Conservation (phyloP, 1,140 invertebrate genomes). For the Scaptodrosophila lebanonensis region DNA sequence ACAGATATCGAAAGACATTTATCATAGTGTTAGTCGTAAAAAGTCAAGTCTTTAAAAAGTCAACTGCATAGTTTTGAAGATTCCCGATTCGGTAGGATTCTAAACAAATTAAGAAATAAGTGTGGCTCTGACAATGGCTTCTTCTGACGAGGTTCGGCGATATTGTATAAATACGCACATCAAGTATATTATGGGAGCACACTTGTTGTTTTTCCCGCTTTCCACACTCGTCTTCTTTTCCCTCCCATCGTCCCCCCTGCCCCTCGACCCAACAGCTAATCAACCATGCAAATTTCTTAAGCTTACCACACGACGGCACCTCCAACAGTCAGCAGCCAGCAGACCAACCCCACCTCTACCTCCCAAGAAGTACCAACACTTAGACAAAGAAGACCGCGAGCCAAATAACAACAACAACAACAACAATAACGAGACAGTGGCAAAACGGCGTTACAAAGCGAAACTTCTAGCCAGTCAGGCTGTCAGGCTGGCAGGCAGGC, state of each 20-base stretch:
- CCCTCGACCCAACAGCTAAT: conserved; percentile 47
- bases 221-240: background rate
- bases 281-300: conserved; percentile 70
- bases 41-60: too few relatives aligned
- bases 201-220: conserved; percentile 19
- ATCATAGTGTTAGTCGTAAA: too few relatives aligned
- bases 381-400: conserved; percentile 47
- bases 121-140: too few relatives aligned
- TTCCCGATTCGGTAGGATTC: too few relatives aligned
- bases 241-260: background rate
- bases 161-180: too few relatives aligned
- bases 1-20: too few relatives aligned
- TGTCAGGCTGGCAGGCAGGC: too few relatives aligned
- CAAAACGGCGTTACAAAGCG: conserved; percentile 19
- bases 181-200: background rate
- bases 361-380: background rate
- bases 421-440: conserved; percentile 1
- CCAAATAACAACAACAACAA: conserved; percentile 24
- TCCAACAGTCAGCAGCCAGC: background rate
- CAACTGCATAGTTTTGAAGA: too few relatives aligned
- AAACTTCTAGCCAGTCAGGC: conserved; percentile 28
- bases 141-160: too few relatives aligned
- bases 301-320: conserved; percentile 43
- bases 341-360: background rate
- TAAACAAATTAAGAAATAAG: too few relatives aligned